phyloP scores from a whole-genome alignment of 2,113 vertebrate species.

The Ptilorrhoa leucosticta region DNA sequence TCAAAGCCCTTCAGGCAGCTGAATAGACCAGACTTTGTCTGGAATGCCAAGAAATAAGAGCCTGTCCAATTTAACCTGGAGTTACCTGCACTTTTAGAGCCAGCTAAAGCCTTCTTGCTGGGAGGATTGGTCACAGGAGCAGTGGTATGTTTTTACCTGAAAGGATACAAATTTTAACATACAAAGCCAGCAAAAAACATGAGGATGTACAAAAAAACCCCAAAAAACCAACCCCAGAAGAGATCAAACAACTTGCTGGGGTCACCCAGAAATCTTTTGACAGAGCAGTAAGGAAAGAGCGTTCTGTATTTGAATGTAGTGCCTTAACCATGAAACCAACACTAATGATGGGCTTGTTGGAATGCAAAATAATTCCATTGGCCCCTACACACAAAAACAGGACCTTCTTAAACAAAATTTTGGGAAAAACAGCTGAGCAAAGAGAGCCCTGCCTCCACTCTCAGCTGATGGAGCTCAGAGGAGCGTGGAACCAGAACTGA shows the following conservation, averaged over 20 bases:
- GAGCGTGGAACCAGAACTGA: neutral
- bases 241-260: neutral
- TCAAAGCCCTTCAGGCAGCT: neutral
- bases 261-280: neutral
- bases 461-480: neutral
- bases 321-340: neutral
- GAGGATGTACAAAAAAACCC: neutral
- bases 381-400: neutral
- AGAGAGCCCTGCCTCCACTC: neutral
- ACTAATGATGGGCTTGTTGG: neutral
- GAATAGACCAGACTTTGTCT: neutral
- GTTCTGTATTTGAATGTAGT: neutral
- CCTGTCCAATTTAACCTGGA: neutral
- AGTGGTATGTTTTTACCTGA: neutral
- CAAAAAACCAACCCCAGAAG: fast-evolving
- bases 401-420: neutral
- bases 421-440: neutral
- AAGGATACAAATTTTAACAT: neutral
- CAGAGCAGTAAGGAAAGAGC: neutral
- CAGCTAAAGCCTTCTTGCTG: neutral
- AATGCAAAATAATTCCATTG: neutral
- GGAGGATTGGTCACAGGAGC: neutral
- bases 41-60: neutral
- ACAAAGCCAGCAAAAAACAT: neutral
- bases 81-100: neutral